Percentiles rank a stretch among this genome's conserved stretches.
phyloP scores from a whole-genome alignment of 1,140 invertebrate species.

The Brachionus koreanus region DNA sequence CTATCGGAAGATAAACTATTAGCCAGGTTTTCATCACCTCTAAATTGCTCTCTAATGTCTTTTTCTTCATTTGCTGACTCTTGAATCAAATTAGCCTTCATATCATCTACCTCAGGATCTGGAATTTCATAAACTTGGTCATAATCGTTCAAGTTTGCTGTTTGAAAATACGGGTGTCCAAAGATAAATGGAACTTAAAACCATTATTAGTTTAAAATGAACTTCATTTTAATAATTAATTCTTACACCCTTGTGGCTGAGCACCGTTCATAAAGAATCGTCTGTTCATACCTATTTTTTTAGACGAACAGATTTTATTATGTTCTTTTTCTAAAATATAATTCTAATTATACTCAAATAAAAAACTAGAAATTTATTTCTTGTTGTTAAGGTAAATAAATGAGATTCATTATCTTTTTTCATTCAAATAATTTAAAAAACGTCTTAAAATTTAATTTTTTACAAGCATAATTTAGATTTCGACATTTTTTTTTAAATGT shows the following conservation, averaged over 20 bases:
- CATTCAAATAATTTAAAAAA: neutral
- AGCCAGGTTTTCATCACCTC: neutral
- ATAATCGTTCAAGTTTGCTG: neutral
- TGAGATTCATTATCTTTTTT: neutral
- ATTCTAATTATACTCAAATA: neutral
- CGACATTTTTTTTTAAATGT: neutral
- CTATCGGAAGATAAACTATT: neutral
- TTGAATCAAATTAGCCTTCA: neutral
- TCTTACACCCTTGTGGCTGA: constrained; percentile 21
- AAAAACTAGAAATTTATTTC: too few species aligned
- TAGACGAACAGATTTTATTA: neutral
- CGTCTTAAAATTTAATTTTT: neutral
- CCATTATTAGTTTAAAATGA: neutral
- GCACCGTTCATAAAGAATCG: neutral
- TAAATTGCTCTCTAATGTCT: neutral
- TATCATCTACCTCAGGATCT: neutral
- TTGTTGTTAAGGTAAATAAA: constrained; percentile 4
- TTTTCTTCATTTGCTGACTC: neutral
- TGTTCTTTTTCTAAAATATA: neutral
- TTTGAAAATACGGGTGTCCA: constrained; percentile 28
- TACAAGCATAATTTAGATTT: neutral
- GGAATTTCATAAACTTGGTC: constrained; percentile 6
- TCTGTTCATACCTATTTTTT: neutral
- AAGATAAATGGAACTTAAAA: constrained; percentile 9
- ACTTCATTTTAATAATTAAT: neutral